Evolutionary conservation across 2,888 invertebrate species (phyloP).

Genomic region (Drosophila setosimentum): DNA sequence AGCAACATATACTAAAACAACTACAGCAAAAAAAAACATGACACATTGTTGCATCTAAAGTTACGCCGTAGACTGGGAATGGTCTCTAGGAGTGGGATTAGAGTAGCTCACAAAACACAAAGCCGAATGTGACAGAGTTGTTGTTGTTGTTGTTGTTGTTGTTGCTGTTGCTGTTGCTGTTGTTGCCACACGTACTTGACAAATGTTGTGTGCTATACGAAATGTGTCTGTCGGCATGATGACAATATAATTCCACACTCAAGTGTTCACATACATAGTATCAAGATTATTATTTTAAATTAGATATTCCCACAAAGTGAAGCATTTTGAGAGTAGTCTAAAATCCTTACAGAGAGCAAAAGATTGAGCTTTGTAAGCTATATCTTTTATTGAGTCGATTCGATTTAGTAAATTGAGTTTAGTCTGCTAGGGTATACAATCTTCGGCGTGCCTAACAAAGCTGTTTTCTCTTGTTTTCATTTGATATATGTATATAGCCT

Average conservation of each 20-base stretch:
- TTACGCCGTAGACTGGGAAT: constrained; percentile 29
- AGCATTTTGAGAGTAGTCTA: background rate
- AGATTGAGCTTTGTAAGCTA: too few relatives aligned
- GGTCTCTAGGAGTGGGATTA: constrained; percentile 3
- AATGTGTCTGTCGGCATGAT: constrained; percentile 22
- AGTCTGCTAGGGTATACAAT: background rate
- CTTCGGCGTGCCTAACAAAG: background rate
- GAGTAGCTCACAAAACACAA: constrained; percentile 4
- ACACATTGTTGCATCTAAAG: constrained; percentile 46
- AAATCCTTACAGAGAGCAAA: too few relatives aligned
- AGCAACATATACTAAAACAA: constrained; percentile 4
- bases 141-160: constrained; percentile 5
- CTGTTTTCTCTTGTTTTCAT: background rate
- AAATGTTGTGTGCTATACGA: constrained; percentile 26
- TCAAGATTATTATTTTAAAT: background rate
- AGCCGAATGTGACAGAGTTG: background rate
- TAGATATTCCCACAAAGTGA: background rate
- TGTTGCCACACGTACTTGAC: constrained; percentile 48
- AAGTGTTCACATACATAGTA: background rate
- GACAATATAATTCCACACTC: constrained; percentile 16
- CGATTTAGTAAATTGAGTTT: too few relatives aligned
- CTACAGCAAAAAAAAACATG: constrained; percentile 24
- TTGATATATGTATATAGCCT: background rate
- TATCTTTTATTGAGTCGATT: background rate
- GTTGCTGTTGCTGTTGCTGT: constrained; percentile 10